Percentiles rank a stretch among this genome's conserved stretches.
Conservation (phyloP, 2,113 vertebrate species). For the Gnathonemus echidnorhynchus region DNA sequence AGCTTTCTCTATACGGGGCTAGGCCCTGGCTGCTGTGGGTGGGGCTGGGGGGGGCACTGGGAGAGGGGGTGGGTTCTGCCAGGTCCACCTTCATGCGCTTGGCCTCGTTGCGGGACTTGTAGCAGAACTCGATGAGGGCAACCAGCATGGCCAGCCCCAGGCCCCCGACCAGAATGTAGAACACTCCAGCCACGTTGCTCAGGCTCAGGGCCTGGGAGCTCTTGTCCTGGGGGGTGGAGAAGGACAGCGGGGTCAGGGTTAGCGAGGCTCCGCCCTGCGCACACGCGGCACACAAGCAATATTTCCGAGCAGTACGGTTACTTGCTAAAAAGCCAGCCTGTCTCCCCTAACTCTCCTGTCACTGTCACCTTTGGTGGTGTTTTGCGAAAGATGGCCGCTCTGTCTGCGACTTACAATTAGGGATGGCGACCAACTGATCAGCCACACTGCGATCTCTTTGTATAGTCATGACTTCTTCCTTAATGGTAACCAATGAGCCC, state of each 20-base stretch:
- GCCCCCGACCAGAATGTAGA: slow-evolving; percentile 99
- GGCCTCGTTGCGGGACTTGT: slow-evolving; percentile 99
- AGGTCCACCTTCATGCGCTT: slow-evolving; percentile 99
- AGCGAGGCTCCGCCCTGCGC: slow-evolving; percentile 21
- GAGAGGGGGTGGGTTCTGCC: slow-evolving; percentile 53
- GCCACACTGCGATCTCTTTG: not conserved
- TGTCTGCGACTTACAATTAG: not conserved
- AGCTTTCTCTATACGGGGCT: slow-evolving; percentile 95
- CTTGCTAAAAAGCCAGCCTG: not conserved
- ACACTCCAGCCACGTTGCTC: slow-evolving; percentile 99
- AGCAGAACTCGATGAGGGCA: slow-evolving; percentile 99
- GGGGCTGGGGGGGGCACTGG: slow-evolving; percentile 44
- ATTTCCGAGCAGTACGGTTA: not conserved
- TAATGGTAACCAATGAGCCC: not conserved
- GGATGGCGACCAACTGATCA: not conserved
- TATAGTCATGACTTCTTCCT: not conserved
- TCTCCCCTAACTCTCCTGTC: not conserved
- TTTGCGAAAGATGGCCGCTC: not conserved
- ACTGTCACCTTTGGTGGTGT: not conserved
- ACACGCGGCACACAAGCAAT: slow-evolving; percentile 8
- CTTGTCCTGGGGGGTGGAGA: slow-evolving; percentile 85
- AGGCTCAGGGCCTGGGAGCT: slow-evolving; percentile 93
- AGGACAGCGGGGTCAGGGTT: slow-evolving; percentile 42
- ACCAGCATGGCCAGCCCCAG: slow-evolving; percentile 99
- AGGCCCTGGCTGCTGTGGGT: slow-evolving; percentile 83